Percentiles rank a stretch among this genome's conserved stretches.
Conservation (phyloP, 2,113 vertebrate genomes). For the Heterotilapia buettikoferi region DNA sequence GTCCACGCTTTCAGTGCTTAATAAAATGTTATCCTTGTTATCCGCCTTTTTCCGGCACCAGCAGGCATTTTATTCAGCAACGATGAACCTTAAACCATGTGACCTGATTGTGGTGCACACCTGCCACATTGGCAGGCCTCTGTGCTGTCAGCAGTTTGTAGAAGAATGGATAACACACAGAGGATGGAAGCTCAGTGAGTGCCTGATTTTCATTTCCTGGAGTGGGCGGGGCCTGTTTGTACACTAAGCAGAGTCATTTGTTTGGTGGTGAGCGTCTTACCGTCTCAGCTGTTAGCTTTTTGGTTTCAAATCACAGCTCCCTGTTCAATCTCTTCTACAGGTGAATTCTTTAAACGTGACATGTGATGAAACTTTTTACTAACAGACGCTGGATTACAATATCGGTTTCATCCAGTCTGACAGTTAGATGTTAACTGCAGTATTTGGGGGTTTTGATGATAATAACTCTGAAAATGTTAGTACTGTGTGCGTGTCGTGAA, state of each 20-base stretch:
- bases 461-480: background rate
- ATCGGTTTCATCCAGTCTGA: background rate
- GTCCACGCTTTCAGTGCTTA: background rate
- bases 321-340: background rate
- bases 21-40: background rate
- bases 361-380: background rate
- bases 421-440: background rate
- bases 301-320: background rate
- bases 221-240: background rate
- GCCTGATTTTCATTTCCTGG: background rate
- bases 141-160: background rate
- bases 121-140: background rate
- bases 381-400: background rate
- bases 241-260: background rate
- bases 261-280: background rate
- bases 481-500: background rate
- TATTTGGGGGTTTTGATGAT: background rate
- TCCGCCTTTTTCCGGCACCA: background rate
- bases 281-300: background rate
- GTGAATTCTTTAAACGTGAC: background rate
- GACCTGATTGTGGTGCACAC: background rate
- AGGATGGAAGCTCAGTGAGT: background rate
- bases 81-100: background rate
- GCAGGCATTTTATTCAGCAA: background rate
- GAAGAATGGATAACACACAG: background rate